Base-by-base conservation (phyloP, 2,797 vertebrate species). In the Sphenopsis melanotis region DNA sequence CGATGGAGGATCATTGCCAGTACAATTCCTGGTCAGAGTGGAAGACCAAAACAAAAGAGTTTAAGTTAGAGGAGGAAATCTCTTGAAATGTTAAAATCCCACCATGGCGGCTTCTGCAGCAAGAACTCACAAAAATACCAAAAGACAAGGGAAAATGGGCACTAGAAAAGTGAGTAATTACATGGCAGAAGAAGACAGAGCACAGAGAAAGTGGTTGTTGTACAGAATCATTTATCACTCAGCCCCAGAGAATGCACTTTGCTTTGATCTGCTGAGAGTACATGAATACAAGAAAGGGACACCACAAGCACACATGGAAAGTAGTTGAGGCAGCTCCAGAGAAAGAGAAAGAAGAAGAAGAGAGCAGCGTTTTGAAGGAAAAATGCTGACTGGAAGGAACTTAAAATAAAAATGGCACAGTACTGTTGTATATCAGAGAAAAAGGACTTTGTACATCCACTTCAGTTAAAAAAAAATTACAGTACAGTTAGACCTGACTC, bases 381-480 rank as follows among this genome's bases (percentile, higher is more conserved):
- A 90, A 85, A 47, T 37, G 36, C 75, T 93, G 78, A 77, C 81
- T 89, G 19, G 36, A 61, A 87, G n/a, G n/a, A 92, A 83, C 24
- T 55, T 75, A 34, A 75, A 89, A 83, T 79, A 83, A 64, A 92
- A 71, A 12, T 10, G 37, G 2, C 19, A 0, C 10, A 34, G 6
- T 76, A 52, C 26, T 69, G 26, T 65, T 91, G 69, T 37, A 15
- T 82, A 15, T 82, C 52, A 89, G 70, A 87, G 70, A 82, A 92
- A 30, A 16, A 44, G 90, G 82, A 97, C 93, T 96, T 96, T 93
- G 93, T 69, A 91, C 79, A 14, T 36, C n/a, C 26, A 41, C 34
- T 82, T 57, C 39, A 94, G 84, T 94, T 95, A 74, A 95, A 83
- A 76, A 76, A 66, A 13, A 66, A 34, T 55, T 53, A 65, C 8